Conservation (phyloP, 2,113 vertebrate genomes). For the Bubo bubo region DNA sequence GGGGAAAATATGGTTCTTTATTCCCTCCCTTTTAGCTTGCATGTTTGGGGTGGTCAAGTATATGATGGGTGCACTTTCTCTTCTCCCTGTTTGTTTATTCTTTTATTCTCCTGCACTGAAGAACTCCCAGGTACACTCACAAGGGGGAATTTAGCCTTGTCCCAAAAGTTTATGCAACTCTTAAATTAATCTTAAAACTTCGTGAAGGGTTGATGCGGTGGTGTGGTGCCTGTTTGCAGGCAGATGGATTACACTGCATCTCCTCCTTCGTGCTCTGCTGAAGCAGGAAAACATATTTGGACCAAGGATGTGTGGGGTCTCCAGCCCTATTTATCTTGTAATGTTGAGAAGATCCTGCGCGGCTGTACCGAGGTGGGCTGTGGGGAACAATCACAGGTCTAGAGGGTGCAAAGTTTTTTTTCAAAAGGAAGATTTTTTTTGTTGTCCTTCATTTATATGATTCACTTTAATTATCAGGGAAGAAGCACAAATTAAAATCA, state of each 20-base stretch:
- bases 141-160: neutral
- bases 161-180: neutral
- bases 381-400: accelerated
- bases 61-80: neutral
- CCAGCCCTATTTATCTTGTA: neutral
- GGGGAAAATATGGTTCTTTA: neutral
- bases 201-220: neutral
- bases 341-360: neutral
- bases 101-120: neutral
- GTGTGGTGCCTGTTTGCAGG: neutral
- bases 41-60: neutral
- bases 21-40: neutral
- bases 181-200: neutral
- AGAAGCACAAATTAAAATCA: neutral
- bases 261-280: neutral
- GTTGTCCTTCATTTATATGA: neutral
- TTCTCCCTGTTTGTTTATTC: neutral
- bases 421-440: neutral
- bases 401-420: neutral
- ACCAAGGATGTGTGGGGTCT: neutral
- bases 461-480: neutral
- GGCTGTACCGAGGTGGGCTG: neutral
- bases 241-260: neutral
- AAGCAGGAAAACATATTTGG: neutral
- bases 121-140: neutral